Conservation (phyloP, 2,888 invertebrate species). For the Epinotia nisella region DNA sequence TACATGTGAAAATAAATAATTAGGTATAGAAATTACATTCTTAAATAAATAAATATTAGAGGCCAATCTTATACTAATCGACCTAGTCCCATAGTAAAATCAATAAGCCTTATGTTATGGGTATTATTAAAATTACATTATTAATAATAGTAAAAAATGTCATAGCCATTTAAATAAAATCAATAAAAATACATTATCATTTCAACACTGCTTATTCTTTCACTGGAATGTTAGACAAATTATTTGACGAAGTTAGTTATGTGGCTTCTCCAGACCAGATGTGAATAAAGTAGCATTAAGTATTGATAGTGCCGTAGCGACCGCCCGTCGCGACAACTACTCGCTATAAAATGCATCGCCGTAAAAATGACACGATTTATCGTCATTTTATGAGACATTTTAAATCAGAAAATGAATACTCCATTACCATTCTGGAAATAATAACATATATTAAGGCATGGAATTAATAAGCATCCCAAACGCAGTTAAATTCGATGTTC, state of each 20-base stretch:
- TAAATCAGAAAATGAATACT: constrained; percentile 43
- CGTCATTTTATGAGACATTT: constrained; percentile 42
- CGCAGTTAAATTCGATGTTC: constrained; percentile 27
- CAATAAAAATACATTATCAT: no score
- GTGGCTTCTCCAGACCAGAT: constrained; percentile 14
- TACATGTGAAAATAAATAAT: no score
- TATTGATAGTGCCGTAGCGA: constrained; percentile 35
- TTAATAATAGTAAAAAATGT: no score
- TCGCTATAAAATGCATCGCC: constrained; percentile 37
- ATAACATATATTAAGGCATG: constrained; percentile 32
- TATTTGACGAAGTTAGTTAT: constrained; percentile 21
- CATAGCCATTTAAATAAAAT: no score
- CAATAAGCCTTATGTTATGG: no score
- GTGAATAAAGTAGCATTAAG: constrained; percentile 37
- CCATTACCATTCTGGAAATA: constrained; percentile 30
- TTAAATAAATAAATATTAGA: no score
- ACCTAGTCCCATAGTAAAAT: no score
- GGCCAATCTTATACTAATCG: no score
- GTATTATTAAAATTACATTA: no score
- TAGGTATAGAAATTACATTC: no score
- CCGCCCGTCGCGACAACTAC: constrained; percentile 47
- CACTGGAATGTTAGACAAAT: constrained; percentile 27
- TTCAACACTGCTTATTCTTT: constrained; percentile 14
- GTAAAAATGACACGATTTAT: constrained; percentile 45
- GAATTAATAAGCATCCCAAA: constrained; percentile 33